Evolutionary conservation across 2,113 vertebrate genomes (phyloP), one percentile per base, ranked within the genome.

Genomic region (Thomomys bottae): DNA sequence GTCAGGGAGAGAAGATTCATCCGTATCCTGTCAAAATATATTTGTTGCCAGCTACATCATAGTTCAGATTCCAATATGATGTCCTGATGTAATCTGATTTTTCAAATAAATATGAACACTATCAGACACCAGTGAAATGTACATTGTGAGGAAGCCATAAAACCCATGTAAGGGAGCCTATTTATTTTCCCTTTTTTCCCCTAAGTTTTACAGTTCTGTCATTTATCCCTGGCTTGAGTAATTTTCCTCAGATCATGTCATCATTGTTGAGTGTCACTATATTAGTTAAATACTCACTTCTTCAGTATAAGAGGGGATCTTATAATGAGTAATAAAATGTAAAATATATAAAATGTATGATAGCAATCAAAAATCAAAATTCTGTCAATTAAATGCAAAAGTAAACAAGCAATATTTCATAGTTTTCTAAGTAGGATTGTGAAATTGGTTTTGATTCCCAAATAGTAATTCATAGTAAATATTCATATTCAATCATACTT

Each of bases 41-140:
- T 95, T 86, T 95, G 72, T 81, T 72, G n/a, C 28, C 64, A 71
- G 75, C 82, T 80, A 10, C 8, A 64, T 81, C 80, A 45, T 71
- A 7, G 36, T 80, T 94, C 83, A 75, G 40, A 90, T 67, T 91
- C 30, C 11, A 78, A 24, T 89, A 6, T 66, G 20, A 71, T 66
- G 88, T 21, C 61, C 54, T 76, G 57, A 75, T 80, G 2, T 68
- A 81, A 63, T 86, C 71, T 83, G 34, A 93, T 81, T 88, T 87
- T 78, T 96, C 34, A 90, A 77, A 83, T 89, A 90, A 90, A 84
- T 76, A 86, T 73, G 40, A 88, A 79, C 87, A 26, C 17, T 40
- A 24, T 63, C 42, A 84, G 32, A 61, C 86, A 75, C 36, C 36
- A 82, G 7, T 57, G 42, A 94, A 88, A 73, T 21, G 18, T 34